Evolutionary conservation across 2,113 vertebrate genomes (phyloP).

Genomic region (Actenoides hombroni): DNA sequence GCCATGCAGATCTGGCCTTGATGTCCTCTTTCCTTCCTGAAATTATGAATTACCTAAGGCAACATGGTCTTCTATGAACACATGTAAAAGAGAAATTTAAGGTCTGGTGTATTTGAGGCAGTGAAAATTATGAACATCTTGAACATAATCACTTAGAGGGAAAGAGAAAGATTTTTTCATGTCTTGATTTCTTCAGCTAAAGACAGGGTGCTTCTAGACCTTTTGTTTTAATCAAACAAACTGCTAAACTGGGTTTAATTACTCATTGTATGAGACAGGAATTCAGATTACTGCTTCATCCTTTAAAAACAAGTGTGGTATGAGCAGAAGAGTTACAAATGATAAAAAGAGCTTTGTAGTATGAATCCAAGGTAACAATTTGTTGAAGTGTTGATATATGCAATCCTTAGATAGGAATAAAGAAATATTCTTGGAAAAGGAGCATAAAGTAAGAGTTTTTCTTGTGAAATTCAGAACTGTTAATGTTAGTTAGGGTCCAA

Average conservation of each 20-base stretch:
- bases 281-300: neutral
- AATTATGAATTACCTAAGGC: neutral
- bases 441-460: neutral
- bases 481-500: neutral
- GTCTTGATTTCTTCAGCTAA: neutral
- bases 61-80: neutral
- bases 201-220: neutral
- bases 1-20: neutral
- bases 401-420: neutral
- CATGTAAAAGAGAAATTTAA: neutral
- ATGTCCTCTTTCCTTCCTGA: neutral
- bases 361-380: neutral
- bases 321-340: neutral
- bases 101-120: neutral
- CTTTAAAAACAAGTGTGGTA: neutral
- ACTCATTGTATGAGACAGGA: neutral
- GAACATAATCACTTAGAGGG: neutral
- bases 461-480: neutral
- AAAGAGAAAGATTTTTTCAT: neutral
- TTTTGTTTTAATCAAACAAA: neutral
- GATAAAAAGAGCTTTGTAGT: neutral
- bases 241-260: neutral
- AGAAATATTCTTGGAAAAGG: neutral
- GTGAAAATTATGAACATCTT: neutral
- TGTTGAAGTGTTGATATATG: neutral